Conservation (phyloP, 2,113 vertebrate species). For the Ranitomeya imitator region DNA sequence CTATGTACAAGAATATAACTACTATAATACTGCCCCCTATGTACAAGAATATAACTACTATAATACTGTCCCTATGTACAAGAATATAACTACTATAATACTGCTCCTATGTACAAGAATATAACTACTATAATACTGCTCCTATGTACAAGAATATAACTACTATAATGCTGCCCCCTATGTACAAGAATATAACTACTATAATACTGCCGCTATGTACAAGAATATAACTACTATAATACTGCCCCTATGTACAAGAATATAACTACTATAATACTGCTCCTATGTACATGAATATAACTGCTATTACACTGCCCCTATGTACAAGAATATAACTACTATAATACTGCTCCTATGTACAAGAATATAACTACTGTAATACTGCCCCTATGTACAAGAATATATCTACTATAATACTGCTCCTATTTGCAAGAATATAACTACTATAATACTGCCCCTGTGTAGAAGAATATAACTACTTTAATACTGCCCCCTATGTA, state of each 20-base stretch:
- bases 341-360: neutral
- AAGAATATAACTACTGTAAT: constrained; percentile 9
- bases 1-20: neutral
- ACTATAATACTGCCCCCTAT: constrained; percentile 11
- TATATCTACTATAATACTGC: constrained; percentile 13
- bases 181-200: no score
- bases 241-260: no score
- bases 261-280: no score
- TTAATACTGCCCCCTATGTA: no score
- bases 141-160: neutral
- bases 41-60: constrained; percentile 10
- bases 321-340: no score
- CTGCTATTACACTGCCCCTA: no score
- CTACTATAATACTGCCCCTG: neutral
- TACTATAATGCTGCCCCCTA: no score
- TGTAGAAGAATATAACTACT: neutral
- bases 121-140: neutral
- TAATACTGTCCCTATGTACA: neutral
- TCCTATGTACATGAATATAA: no score
- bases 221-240: no score
- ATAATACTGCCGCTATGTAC: no score
- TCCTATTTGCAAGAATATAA: neutral
- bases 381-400: neutral
- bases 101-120: constrained; percentile 5
- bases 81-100: constrained; percentile 15